Evolutionary conservation across 2,888 invertebrate species (phyloP).

Genomic region (Scrobipalpa costella): DNA sequence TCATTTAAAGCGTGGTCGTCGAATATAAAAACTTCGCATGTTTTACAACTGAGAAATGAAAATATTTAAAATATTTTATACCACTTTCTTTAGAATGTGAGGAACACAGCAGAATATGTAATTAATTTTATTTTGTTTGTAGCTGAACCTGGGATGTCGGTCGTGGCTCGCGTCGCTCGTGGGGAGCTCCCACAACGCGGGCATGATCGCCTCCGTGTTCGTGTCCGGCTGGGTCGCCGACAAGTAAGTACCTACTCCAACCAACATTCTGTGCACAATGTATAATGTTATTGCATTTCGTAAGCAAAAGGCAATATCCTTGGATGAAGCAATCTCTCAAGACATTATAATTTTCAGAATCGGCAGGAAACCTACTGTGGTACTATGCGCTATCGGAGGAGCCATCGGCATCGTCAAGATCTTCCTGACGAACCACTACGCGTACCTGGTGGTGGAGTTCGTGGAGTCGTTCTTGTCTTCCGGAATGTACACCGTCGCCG

Average conservation of each 20-base stretch:
- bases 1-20: too few relatives aligned
- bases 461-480: conserved; percentile 62
- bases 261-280: neutral
- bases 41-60: too few relatives aligned
- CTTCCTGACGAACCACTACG: conserved; percentile 54
- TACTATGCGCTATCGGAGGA: conserved; percentile 61
- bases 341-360: conserved; percentile 47
- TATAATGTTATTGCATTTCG: too few relatives aligned
- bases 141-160: conserved; percentile 67
- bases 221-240: conserved; percentile 83
- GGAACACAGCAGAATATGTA: too few relatives aligned
- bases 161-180: conserved; percentile 78
- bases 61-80: too few relatives aligned
- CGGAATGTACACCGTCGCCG: conserved; percentile 63
- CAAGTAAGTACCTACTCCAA: conserved; percentile 53
- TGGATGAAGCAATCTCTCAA: too few relatives aligned
- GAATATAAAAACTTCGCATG: too few relatives aligned
- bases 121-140: conserved; percentile 35
- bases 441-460: conserved; percentile 60
- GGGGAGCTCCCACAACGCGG: conserved; percentile 82
- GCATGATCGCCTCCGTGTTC: conserved; percentile 82
- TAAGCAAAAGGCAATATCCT: neutral
- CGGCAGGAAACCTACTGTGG: conserved; percentile 63
- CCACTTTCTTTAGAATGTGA: too few relatives aligned
- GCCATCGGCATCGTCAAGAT: conserved; percentile 59